Evolutionary conservation across 2,888 invertebrate species (phyloP).

Genomic region (Tanytarsus gracilentus): DNA sequence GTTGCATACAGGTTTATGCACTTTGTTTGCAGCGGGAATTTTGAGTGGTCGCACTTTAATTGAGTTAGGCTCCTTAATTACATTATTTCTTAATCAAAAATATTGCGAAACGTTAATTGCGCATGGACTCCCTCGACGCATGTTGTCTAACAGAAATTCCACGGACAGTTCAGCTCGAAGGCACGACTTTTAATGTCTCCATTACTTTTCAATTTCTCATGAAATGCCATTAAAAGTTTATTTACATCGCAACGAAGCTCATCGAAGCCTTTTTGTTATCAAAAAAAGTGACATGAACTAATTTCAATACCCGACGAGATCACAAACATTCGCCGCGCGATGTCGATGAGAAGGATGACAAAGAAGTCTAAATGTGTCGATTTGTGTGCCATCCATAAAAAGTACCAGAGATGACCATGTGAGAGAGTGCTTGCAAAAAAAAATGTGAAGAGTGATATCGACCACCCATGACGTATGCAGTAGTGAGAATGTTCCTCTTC

Average conservation of each 20-base stretch:
- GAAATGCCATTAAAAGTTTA: too few species aligned
- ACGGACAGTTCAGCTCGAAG: too few species aligned
- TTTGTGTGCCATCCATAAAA: too few species aligned
- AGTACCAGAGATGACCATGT: not conserved
- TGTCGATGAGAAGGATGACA: too few species aligned
- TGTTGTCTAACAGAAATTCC: too few species aligned
- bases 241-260: too few species aligned
- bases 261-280: not conserved
- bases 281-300: conserved; percentile 25
- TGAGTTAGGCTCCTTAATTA: conserved; percentile 2
- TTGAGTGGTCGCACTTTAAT: not conserved
- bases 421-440: not conserved
- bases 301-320: not conserved
- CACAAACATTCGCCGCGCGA: not conserved
- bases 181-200: not conserved
- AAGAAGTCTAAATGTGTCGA: too few species aligned
- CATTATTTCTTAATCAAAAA: conserved; percentile 7
- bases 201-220: not conserved
- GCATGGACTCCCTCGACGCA: not conserved
- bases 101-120: not conserved
- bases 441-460: too few species aligned
- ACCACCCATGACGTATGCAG: conserved; percentile 5
- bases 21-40: not conserved
- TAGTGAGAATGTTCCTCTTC: not conserved
- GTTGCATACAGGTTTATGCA: not conserved